These are phyloP conservation scores for Gobiocypris rarus DNA, from an alignment of 2,113 vertebrate genomes.

Conservation along the genomic window DNA sequence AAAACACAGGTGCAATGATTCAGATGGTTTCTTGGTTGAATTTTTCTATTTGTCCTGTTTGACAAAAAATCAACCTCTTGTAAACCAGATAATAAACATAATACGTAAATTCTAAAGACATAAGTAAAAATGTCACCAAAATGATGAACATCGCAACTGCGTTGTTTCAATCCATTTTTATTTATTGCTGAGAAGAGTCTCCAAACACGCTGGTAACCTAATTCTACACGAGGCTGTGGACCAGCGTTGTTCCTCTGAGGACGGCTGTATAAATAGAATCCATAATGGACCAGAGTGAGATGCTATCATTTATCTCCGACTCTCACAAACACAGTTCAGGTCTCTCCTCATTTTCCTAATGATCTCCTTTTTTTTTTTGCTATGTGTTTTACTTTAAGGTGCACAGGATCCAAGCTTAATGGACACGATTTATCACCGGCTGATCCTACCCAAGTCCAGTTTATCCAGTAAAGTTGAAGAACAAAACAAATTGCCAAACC, in stretches of 20 bases:
- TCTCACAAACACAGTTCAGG: slow-evolving; percentile 80
- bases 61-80: not conserved
- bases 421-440: slow-evolving; percentile 77
- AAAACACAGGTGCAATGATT: slow-evolving; percentile 1
- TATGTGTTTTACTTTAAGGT: slow-evolving; percentile 80
- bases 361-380: slow-evolving; percentile 76
- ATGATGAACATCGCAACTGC: slow-evolving; percentile 27
- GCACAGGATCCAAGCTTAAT: slow-evolving; percentile 77
- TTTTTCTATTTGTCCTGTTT: not conserved
- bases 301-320: slow-evolving; percentile 80
- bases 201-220: slow-evolving; percentile 80
- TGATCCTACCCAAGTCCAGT: slow-evolving; percentile 73
- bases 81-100: not conserved
- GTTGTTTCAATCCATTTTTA: slow-evolving; percentile 49
- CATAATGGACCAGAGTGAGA: slow-evolving; percentile 79
- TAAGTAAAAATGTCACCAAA: slow-evolving; percentile 19
- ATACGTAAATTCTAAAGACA: not conserved
- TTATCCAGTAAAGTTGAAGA: slow-evolving; percentile 72
- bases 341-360: slow-evolving; percentile 83
- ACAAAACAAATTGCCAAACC: slow-evolving; percentile 78
- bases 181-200: slow-evolving; percentile 70
- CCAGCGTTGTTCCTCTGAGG: slow-evolving; percentile 77
- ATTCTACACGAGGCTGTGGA: slow-evolving; percentile 77
- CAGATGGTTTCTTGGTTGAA: not conserved
- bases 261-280: slow-evolving; percentile 81